Base-by-base conservation (phyloP, 2,113 vertebrate genomes). In the Cariama cristata region DNA sequence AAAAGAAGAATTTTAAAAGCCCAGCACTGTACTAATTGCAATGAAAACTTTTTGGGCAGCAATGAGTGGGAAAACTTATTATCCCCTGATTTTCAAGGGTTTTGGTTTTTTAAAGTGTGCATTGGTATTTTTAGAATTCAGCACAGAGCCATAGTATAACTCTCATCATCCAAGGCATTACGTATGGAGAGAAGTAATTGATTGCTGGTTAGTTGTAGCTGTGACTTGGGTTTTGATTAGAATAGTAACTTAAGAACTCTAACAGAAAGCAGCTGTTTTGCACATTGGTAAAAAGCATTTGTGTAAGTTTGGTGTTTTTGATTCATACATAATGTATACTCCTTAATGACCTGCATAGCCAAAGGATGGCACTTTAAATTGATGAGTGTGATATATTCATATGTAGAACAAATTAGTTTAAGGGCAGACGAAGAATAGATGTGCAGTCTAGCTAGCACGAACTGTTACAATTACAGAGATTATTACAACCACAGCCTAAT, bases 331-430 rank as follows among this genome's bases (percentile, higher is more conserved):
- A 97, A 98, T 98, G 94, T 69, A 98, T 98, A 83, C 35, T 66
- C 80, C 93, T 96, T 98, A 98, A 98, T 96, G 97, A 97, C 85
- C 94, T 94, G 96, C 96, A 96, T 67, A 97, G 96, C 97, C 93
- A 95, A 98, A 88, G 94, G 96, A 98, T 98, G 95, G 81, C 96
- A 98, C 93, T 98, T 98, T 90, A 97, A 98, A 98, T 98, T 98
- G 98, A 98, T 98, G 97, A 98, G 81, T 80, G 88, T 97, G 97
- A 97, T 98, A 98, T 98, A 98, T 98, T 98, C 97, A 96, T 97
- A 97, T 23, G 18, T 96, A 97, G 96, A 96, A 97, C 94, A 98
- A 98, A 98, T 98, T 98, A 97, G 94, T 97, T 98, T 98, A 97
- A 97, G 92, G 86, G 97, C 90, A 98, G 97, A 98, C 98, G 98